These are phyloP conservation scores for Antigone vipio DNA, from an alignment of 2,113 vertebrate species.

Conservation along the genomic window DNA sequence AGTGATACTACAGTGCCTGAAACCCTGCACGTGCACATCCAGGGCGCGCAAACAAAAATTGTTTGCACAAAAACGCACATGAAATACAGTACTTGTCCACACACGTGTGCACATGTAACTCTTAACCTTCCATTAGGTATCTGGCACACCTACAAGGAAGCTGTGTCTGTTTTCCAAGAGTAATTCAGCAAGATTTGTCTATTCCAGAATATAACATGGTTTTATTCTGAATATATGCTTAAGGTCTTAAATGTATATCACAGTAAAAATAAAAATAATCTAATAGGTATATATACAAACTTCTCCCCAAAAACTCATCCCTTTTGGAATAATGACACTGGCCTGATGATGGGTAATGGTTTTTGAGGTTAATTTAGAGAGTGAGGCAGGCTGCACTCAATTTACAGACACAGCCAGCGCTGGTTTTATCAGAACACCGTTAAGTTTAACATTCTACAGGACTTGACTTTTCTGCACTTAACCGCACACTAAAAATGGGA, in stretches of 20 bases:
- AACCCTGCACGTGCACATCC: background rate
- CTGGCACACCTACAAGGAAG: background rate
- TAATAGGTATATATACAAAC: background rate
- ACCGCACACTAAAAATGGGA: background rate
- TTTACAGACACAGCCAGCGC: background rate
- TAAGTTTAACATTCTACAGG: background rate
- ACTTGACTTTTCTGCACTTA: background rate
- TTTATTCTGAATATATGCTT: background rate
- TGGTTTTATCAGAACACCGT: background rate
- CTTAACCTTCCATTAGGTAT: background rate
- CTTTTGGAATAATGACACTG: background rate
- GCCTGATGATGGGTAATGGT: background rate
- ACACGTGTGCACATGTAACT: accelerated
- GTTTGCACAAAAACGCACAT: background rate
- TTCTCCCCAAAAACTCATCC: background rate
- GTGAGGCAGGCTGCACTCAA: background rate
- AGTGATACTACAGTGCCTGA: background rate
- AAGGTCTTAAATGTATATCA: background rate
- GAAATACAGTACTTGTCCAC: background rate
- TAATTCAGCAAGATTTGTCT: background rate
- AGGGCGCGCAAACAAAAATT: background rate
- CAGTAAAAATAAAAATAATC: background rate
- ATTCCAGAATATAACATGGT: background rate
- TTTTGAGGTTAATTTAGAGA: background rate
- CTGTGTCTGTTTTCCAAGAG: background rate